phyloP scores from a whole-genome alignment of 2,888 invertebrate genomes.

The Ophion slaviceki region DNA sequence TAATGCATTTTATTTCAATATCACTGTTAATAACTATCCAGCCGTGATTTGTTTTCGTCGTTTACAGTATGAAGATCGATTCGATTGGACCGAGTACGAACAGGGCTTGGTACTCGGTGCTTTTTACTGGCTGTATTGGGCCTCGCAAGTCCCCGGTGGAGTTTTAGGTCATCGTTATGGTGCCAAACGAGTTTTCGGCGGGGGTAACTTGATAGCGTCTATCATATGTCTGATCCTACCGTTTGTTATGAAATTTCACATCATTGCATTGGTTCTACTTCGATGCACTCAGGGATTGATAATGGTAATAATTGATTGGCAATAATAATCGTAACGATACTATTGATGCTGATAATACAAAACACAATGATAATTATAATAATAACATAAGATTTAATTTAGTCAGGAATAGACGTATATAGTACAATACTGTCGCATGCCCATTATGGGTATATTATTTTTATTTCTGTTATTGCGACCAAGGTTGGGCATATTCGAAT shows the following conservation, averaged over 20 bases:
- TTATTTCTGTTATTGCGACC: no score
- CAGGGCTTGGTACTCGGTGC: conserved; percentile 87
- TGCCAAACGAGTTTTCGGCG: conserved; percentile 88
- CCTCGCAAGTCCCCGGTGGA: conserved; percentile 89
- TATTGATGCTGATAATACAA: not conserved
- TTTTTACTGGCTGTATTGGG: conserved; percentile 89
- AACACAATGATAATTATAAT: no score
- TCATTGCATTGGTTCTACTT: conserved; percentile 85
- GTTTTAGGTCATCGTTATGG: conserved; percentile 87
- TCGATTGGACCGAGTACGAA: conserved; percentile 87
- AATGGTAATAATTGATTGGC: conserved; percentile 83
- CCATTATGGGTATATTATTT: no score
- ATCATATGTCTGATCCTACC: conserved; percentile 87
- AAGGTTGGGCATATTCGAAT: no score
- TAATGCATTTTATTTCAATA: not conserved
- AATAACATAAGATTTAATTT: no score
- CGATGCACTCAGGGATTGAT: conserved; percentile 88
- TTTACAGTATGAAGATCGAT: conserved; percentile 73
- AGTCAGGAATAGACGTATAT: no score
- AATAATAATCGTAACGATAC: not conserved
- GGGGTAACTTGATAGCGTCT: conserved; percentile 86
- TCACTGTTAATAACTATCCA: not conserved
- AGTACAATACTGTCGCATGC: no score
- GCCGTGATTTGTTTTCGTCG: not conserved
- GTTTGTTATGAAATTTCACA: conserved; percentile 85